Percentiles rank a stretch among this genome's conserved stretches.
Evolutionary conservation across 2,797 vertebrate species (phyloP).

Genomic region (Anguilla megastoma): DNA sequence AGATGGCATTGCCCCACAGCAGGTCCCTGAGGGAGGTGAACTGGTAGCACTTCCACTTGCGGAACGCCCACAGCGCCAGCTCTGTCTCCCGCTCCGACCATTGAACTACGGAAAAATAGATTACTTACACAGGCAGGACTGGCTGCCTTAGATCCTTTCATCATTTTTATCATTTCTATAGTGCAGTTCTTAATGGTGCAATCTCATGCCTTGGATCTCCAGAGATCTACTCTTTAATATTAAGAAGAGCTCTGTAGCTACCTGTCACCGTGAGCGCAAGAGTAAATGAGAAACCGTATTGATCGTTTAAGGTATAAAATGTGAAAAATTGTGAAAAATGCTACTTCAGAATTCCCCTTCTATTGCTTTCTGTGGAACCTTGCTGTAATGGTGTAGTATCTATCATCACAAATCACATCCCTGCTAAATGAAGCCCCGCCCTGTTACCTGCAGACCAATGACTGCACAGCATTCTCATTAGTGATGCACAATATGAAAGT

Average conservation of each 20-base stretch:
- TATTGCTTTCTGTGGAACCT: neutral
- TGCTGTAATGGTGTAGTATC: neutral
- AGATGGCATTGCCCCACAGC: constrained; percentile 96
- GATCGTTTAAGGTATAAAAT: neutral
- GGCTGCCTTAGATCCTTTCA: neutral
- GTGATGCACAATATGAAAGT: neutral
- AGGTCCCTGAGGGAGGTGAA: constrained; percentile 95
- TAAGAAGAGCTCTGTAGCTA: constrained; percentile 1
- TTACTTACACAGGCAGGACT: neutral
- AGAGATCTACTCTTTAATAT: constrained; percentile 5
- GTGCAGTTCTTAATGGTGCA: neutral
- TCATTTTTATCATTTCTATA: neutral
- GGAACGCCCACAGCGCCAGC: constrained; percentile 89
- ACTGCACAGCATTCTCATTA: neutral
- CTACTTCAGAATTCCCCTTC: neutral
- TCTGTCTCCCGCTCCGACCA: constrained; percentile 91
- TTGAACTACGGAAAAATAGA: constrained; percentile 72
- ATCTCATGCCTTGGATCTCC: neutral
- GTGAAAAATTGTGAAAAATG: neutral
- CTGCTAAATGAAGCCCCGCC: neutral
- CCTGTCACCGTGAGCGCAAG: neutral
- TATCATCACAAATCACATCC: neutral
- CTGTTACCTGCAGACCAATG: neutral
- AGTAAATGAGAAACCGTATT: neutral
- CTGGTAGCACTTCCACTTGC: constrained; percentile 97